Percentiles rank a stretch among this genome's conserved stretches.
phyloP scores from a whole-genome alignment of 1,140 invertebrate species.

The Dinothrombium tinctorium region DNA sequence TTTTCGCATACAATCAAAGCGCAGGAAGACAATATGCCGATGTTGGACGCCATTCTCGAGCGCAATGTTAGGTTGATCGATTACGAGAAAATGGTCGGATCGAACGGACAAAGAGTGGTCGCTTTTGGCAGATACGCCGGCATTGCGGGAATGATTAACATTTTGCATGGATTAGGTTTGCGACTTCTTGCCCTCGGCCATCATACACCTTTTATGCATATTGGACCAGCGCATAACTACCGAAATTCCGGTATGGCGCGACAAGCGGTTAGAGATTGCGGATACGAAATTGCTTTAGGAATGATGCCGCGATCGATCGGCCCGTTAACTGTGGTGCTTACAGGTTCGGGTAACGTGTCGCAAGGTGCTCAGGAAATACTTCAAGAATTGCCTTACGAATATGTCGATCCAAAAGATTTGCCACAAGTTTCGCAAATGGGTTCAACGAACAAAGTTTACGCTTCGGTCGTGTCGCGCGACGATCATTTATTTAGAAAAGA shows the following conservation, averaged over 20 bases:
- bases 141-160: constrained; percentile 95
- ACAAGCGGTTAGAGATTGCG: constrained; percentile 85
- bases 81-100: constrained; percentile 87
- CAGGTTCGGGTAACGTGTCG: constrained; percentile 38
- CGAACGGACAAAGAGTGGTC: constrained; percentile 64
- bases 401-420: constrained; percentile 78
- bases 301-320: constrained; percentile 96
- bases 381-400: constrained; percentile 88
- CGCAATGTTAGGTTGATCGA: constrained; percentile 41
- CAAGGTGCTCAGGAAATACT: constrained; percentile 86
- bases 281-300: constrained; percentile 89
- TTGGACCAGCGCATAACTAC: constrained; percentile 95
- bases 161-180: constrained; percentile 83
- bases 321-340: constrained; percentile 91
- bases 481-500: constrained; percentile 82
- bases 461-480: constrained; percentile 64
- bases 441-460: constrained; percentile 78
- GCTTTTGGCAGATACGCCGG: constrained; percentile 98
- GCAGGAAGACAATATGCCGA: constrained; percentile 89
- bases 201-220: constrained; percentile 98
- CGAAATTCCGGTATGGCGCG: constrained; percentile 87
- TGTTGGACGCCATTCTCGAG: constrained; percentile 82
- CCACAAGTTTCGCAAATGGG: constrained; percentile 89
- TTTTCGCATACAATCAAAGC: constrained; percentile 99
- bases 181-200: constrained; percentile 81